Evolutionary conservation across 1,140 invertebrate genomes (phyloP), one percentile per base, ranked within the genome.

Genomic region (Elymnias hypermnestra): DNA sequence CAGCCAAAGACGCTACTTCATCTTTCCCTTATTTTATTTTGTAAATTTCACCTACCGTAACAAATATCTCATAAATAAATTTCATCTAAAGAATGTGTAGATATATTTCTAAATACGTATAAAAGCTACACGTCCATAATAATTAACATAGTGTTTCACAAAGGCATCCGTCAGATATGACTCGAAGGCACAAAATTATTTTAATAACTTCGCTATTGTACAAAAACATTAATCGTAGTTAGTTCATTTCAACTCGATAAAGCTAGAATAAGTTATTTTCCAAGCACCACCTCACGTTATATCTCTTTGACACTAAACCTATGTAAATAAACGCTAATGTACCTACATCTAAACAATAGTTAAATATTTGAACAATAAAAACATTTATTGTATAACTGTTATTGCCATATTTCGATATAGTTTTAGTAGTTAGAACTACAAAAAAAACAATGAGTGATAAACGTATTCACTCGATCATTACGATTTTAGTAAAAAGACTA

Each of bases 301-400:
- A 63, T 61, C 50, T 68, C 43, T 36, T 59, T 63, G 49, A 81
- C 37, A 58, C 49, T 65, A 72, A 65, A 57, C 67, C 64, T 75
- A 72, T 57, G 71, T 65, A 51, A 44, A 49, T 51, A 64, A 64
- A 66, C 57, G 62, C 63, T 67, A 66, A 51, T 48, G 48, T 67
- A 71, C 29, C 29, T 33, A 33, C 52, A 63, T 56, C 69, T 73
- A 65, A 67, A 63, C 43, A 57, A 53, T 68, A 62, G 64, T 73
- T 78, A 81, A 77, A 76, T 73, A 81, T 76, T 64, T 78, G 74
- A 70, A 84, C 67, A 81, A 65, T 77, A 78, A 74, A 66, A 66
- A 68, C 49, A 31, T 70, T 76, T 76, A 74, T 70, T 75, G 66
- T 74, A 76, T 74, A 77, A 50, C 65, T 74, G 77, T 84, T 84